phyloP scores from a whole-genome alignment of 2,888 invertebrate genomes.

The Euzophera pinguis region DNA sequence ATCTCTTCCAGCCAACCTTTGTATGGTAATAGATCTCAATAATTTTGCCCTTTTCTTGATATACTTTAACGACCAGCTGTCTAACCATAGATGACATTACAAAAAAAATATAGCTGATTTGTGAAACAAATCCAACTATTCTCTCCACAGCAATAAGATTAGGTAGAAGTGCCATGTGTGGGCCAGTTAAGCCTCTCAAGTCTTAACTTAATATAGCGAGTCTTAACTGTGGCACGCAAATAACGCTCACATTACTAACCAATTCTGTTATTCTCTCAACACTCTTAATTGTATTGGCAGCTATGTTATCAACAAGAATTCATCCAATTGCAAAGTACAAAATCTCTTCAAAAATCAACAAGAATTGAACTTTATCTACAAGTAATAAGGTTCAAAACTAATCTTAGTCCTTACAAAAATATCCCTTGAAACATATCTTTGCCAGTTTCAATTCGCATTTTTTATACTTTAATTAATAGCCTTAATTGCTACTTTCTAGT shows the following conservation, averaged over 20 bases:
- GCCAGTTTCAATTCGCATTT: not conserved
- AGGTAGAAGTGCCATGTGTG: no score
- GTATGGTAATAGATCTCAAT: no score
- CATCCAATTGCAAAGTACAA: no score
- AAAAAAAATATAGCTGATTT: not conserved
- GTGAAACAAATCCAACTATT: not conserved
- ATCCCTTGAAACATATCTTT: no score
- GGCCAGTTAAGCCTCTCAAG: no score
- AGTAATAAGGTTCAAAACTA: not conserved
- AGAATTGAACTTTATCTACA: not conserved
- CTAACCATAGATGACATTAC: not conserved
- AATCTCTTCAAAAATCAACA: no score
- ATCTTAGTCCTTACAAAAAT: not conserved
- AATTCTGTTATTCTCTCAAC: not conserved
- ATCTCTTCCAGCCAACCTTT: no score
- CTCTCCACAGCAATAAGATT: no score
- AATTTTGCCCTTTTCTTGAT: not conserved
- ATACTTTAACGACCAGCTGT: not conserved
- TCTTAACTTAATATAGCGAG: no score
- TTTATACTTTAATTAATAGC: conserved; percentile 3
- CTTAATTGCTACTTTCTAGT: conserved; percentile 46
- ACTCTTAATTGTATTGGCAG: not conserved
- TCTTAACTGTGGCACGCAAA: no score
- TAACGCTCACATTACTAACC: no score
- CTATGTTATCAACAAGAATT: no score